Evolutionary conservation across 2,113 vertebrate genomes (phyloP).

Genomic region (Toxostoma redivivum): DNA sequence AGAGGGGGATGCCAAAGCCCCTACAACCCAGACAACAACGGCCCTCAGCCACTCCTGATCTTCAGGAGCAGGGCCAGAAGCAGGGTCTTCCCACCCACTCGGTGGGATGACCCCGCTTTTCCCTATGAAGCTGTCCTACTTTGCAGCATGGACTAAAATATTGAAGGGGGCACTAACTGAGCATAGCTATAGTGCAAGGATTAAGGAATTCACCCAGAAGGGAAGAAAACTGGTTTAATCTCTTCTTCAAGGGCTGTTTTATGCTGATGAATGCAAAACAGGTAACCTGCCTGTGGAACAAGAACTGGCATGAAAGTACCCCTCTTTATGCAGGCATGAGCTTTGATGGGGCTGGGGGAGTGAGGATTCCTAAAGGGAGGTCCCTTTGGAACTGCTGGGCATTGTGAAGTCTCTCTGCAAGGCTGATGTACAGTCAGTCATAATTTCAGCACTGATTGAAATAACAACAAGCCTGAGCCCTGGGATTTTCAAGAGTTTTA

Average conservation of each 20-base stretch:
- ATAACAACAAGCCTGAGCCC: not conserved
- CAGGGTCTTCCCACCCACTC: not conserved
- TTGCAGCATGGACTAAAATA: not conserved
- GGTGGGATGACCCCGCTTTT: not conserved
- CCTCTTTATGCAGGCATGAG: not conserved
- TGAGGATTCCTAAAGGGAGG: not conserved
- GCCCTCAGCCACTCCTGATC: not conserved
- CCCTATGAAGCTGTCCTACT: not conserved
- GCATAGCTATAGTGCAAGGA: not conserved
- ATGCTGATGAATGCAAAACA: slow-evolving; percentile 10
- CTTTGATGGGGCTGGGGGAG: not conserved
- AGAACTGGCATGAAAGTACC: not conserved
- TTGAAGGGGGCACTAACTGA: not conserved
- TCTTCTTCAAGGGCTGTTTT: not conserved
- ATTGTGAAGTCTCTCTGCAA: not conserved
- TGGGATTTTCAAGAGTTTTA: not conserved
- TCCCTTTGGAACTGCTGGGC: not conserved
- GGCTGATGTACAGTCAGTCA: not conserved
- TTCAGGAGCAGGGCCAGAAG: not conserved
- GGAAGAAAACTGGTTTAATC: not conserved
- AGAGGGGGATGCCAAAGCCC: not conserved
- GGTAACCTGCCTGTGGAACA: not conserved
- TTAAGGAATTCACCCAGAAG: not conserved
- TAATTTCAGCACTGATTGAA: not conserved
- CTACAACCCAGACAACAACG: not conserved